Evolutionary conservation across 2,888 invertebrate species (phyloP), one percentile per base, ranked within the genome.

Genomic region (Palloptera scutellata): DNA sequence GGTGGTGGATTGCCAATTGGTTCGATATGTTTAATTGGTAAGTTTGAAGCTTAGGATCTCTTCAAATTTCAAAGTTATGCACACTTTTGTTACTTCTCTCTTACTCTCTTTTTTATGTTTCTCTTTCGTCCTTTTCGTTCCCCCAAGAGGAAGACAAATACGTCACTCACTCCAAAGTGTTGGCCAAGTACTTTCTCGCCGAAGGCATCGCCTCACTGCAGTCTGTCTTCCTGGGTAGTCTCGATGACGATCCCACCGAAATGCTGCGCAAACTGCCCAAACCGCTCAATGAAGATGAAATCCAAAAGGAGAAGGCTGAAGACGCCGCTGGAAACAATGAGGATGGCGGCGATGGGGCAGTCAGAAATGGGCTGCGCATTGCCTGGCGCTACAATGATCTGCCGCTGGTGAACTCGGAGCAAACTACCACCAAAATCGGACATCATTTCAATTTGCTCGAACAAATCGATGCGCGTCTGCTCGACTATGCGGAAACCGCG

Each of bases 371-470:
- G 75, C 90, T 96, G 90, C 91, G 91, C 81, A 96, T 96, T 81
- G 96, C 96, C 0, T 96, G 96, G 93, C 87, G 96, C 68, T 96
- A 96, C 84, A 91, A 93, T 80, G 91, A 93, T 71, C 87, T 94
- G 73, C 88, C 88, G 42, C 64, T 82, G 58, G 87, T 90, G 0
- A 89, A 91, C 72, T 84, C 86, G 0, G 85, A 85, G 51, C 84
- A 86, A 48, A 78, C 86, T 77, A 75, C 88, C 82, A 74, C 86
- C 84, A 85, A 87, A 86, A 74, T 85, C 84, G 93, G 94, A 0
- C 93, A 95, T 82, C 90, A 91, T 79, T 96, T 91, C 86, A 95
- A 96, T 86, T 86, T 96, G 30, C 91, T 92, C 69, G 91, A 91
- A 82, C 87, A 87, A 73, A 92, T 95, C 87, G 87, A 89, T 69